Base-by-base conservation (phyloP, 2,113 vertebrate species). In the Nyctibius bracteatus region DNA sequence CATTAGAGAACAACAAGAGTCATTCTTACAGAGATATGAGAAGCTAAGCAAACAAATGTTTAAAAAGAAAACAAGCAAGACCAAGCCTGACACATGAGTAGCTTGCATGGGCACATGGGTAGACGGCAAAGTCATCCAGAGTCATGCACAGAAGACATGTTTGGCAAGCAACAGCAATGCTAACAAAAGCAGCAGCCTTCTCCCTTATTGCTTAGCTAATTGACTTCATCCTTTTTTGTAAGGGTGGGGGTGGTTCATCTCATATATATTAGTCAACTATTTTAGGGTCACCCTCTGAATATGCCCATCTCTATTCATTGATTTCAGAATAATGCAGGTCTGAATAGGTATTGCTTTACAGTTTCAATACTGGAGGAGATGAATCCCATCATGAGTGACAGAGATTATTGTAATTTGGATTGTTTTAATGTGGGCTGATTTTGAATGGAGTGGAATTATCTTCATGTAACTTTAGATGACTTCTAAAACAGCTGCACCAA, bases 51-150 rank as follows among this genome's bases (percentile, higher is more conserved):
- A 83, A 54, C 14, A 16, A 58, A 66, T 16, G 7, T 62, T 80
- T 28, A 12, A 27, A 77, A 70, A 57, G 25, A 46, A 66, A 89
- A 49, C 10, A 35, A 47, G 14, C 4, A 61, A 57, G 35, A 33
- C 6, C 33, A 77, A 70, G 25, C 4, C 57, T 82, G 37, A 49
- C 14, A 31, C 12, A 6, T 1, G 2, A 78, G 21, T 10, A 66
- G 21, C 20, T 43, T 71, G 3, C 13, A 31, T 5, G 30, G 46
- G 6, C 8, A 7, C 0, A 2, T 14, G 43, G 4, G 5, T 14
- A 1, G 1, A 6, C 33, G 35, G 4, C 31, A 84, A 63, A 86
- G 24, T 39, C 52, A 35, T 16, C 12, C 43, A 37, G 30, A 61
- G 49, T 12, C 14, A 31, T 12, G 12, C 54, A 49, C n/a, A 54